Conservation (phyloP, 2,888 invertebrate genomes). For the Osedax frankpressi region DNA sequence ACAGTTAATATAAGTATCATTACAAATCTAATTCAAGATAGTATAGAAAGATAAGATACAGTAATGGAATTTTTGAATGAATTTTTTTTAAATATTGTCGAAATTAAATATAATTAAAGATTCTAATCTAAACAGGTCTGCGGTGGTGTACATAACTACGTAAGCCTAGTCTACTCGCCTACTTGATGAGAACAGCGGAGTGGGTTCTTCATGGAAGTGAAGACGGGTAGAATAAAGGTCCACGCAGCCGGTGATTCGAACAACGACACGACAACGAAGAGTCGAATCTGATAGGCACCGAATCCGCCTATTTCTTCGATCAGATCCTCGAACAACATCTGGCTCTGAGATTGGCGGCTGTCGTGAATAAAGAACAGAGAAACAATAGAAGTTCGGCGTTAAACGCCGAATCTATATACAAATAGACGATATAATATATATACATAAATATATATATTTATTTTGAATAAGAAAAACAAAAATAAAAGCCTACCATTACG, state of each 20-base stretch:
- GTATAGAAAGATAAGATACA: too few species aligned
- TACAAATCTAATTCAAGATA: too few species aligned
- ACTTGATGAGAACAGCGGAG: not conserved
- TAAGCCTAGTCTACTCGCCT: not conserved
- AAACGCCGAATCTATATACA: too few species aligned
- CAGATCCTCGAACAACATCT: conserved; percentile 33
- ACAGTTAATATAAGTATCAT: too few species aligned
- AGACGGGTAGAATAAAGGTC: conserved; percentile 40
- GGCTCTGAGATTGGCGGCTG: not conserved
- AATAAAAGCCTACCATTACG: too few species aligned
- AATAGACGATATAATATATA: too few species aligned
- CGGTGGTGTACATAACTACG: not conserved
- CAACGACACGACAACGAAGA: conserved; percentile 37
- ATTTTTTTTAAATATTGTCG: not conserved
- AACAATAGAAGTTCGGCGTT: too few species aligned
- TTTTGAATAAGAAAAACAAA: too few species aligned
- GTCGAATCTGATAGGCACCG: conserved; percentile 38
- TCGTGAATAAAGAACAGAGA: too few species aligned
- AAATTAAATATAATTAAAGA: not conserved
- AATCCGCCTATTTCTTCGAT: conserved; percentile 34
- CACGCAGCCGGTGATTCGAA: conserved; percentile 41
- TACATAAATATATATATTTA: too few species aligned
- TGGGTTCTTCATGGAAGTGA: conserved; percentile 30
- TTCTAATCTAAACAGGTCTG: not conserved
- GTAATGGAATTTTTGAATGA: not conserved